Base-by-base conservation (phyloP, 2,797 vertebrate species). In the Strix occidentalis region DNA sequence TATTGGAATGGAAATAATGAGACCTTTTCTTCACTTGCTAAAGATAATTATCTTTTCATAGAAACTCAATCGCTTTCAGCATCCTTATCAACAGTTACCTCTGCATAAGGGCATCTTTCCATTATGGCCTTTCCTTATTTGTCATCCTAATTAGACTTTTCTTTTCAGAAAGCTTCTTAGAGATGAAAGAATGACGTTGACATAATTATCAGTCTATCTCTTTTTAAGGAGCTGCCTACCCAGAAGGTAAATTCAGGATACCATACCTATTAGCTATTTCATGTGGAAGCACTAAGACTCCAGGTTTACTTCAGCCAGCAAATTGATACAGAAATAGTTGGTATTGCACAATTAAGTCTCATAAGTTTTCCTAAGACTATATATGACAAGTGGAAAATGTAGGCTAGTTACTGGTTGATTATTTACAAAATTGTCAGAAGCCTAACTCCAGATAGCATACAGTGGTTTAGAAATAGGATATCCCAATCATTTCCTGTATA, bases 141-240 rank as follows among this genome's bases (percentile, higher is more conserved):
- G 41, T 84, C 91, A 84, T 70, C 13, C 26, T 90, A 93, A 95
- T 96, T 84, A 87, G 54, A 61, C 19, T 60, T 90, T 58, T 79
- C 46, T 72, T 61, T 82, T 84, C 60, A 88, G 76, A 87, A 61
- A 54, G 14, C 35, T 81, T 71, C 83, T 50, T 16, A 66, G 39
- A 88, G 51, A 91, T 45, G 46, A 82, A 95, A 86, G 80, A 91
- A 89, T 81, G 61, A 51, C 58, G 70, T 48, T 48, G n/a, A 72
- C 90, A 53, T 84, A 79, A 90, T 88, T 87, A 84, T 76, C 46
- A 78, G 43, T 58, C 60, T 50, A 4, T 45, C 16, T 61, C 10
- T 48, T 53, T 83, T 87, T 72, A 53, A 81, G 79, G 39, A 84
- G 20, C 65, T 84, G 35, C 43, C 51, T 84, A 23, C 23, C 35